Base-by-base conservation (phyloP, 2,797 vertebrate genomes). In the Capromys pilorides region DNA sequence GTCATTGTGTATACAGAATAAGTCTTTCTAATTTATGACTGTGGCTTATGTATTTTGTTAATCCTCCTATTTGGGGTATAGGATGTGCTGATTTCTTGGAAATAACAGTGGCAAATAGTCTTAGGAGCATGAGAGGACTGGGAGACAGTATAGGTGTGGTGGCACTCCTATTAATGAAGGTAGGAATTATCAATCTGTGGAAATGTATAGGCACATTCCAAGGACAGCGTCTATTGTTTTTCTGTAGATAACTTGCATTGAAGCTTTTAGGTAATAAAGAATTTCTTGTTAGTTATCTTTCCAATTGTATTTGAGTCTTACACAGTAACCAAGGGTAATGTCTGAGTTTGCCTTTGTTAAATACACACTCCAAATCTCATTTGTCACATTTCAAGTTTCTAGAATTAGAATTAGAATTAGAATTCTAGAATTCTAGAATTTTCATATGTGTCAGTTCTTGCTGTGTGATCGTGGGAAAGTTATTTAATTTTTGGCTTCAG, bases 241-340 rank as follows among this genome's bases (percentile, higher is more conserved):
- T 79, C 31, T 87, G 11, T 78, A 13, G 21, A 6, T 61, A 77
- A 67, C 81, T 86, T 75, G 6, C 28, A 5, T 90, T 61, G 49
- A 93, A 67, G 14, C 78, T 89, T 94, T 83, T 79, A 73, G 31
- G 49, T 77, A 62, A 82, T 54, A 67, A 57, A 26, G 51, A 71
- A 88, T 49, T 85, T 57, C 45, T 73, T 89, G 41, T 62, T 64
- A 92, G 57, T 95, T 92, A 83, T 6, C 31, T 96, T 96, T 96
- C 59, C 33, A 73, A 7, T 83, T 86, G 33, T 92, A 71, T 86
- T 81, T 94, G 51, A 84, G 41, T 91, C 24, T 36, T 86, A 4
- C 86, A 61, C 41, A 64, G 24, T 92, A 86, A 90, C n/a, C 19
- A 80, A 91, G 57, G 49, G 21, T 90, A 82, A 87, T 67, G 57